Conservation (phyloP, 2,888 invertebrate genomes). For the Philereme vetulata region DNA sequence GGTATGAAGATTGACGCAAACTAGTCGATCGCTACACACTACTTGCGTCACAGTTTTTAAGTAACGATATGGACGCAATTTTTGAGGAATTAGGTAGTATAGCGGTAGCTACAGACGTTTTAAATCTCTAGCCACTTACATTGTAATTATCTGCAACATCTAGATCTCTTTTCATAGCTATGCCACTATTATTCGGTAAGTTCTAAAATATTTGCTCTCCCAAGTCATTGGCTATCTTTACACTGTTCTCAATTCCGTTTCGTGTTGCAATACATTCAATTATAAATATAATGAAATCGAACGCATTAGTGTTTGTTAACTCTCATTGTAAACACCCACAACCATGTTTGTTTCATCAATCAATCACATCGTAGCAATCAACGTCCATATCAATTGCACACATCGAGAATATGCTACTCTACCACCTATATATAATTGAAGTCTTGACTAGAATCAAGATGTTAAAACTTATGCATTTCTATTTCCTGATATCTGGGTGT, state of each 20-base stretch:
- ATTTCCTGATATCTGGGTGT: too few relatives aligned
- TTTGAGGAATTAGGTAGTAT: too few relatives aligned
- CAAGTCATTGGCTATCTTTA: not conserved
- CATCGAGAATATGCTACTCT: conserved; percentile 16
- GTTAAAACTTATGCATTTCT: not conserved
- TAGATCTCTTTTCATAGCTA: too few relatives aligned
- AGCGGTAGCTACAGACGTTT: too few relatives aligned
- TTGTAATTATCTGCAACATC: too few relatives aligned
- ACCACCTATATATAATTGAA: conserved; percentile 34
- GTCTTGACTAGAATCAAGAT: conserved; percentile 27
- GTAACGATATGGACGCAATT: too few relatives aligned
- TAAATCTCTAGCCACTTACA: too few relatives aligned
- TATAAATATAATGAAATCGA: conserved; percentile 48
- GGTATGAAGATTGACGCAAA: conserved; percentile 39
- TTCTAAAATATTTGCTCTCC: conserved; percentile 1
- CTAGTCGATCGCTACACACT: conserved; percentile 6
- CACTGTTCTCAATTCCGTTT: conserved; percentile 19
- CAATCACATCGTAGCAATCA: conserved; percentile 54
- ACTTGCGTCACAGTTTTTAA: conserved; percentile 6
- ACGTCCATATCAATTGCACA: conserved; percentile 47
- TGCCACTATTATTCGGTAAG: too few relatives aligned
- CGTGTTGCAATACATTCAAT: conserved; percentile 36
- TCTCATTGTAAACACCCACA: conserved; percentile 55
- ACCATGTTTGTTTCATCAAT: conserved; percentile 52
- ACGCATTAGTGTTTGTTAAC: conserved; percentile 49